A percentile compares a stretch with the other conserved stretches of the same genome.
Evolutionary conservation across 2,797 vertebrate genomes (phyloP).

Genomic region (Schizothorax lantsangensis): DNA sequence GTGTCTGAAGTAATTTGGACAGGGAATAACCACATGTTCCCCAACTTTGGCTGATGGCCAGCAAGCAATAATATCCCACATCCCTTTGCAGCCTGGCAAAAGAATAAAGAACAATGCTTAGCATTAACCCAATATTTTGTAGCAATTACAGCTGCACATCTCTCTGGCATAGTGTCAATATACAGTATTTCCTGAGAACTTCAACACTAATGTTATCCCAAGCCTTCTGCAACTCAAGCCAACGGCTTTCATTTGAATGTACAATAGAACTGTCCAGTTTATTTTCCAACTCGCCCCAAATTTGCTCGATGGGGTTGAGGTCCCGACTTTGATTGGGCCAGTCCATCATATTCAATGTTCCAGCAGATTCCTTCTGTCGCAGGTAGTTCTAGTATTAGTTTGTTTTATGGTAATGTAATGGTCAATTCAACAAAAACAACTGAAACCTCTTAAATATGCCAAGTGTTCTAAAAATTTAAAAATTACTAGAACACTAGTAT

Average conservation of each 20-base stretch:
- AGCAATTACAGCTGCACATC: no score
- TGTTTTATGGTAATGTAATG: neutral
- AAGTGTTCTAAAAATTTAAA: no score
- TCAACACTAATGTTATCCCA: neutral
- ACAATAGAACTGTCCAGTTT: neutral
- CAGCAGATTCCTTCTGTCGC: no score
- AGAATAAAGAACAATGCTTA: no score
- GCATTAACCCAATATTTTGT: neutral
- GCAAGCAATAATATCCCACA: no score
- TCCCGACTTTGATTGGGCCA: no score
- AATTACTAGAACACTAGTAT: no score
- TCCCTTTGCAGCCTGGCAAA: no score
- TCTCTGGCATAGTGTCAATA: neutral
- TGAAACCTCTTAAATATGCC: neutral
- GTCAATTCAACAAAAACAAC: neutral
- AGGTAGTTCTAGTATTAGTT: neutral
- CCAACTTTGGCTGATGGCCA: no score
- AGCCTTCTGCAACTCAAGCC: neutral
- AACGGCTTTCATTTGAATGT: neutral
- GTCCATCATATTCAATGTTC: no score
- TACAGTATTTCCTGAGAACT: neutral
- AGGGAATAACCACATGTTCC: slow-evolving; percentile 78
- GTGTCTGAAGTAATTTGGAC: slow-evolving; percentile 86
- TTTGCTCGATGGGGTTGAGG: no score
- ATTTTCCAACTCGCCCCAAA: neutral